These are phyloP conservation scores for Scolanthus callimorphus DNA, from an alignment of 92 coral and sea anemone genomes.

Conservation along the genomic window DNA sequence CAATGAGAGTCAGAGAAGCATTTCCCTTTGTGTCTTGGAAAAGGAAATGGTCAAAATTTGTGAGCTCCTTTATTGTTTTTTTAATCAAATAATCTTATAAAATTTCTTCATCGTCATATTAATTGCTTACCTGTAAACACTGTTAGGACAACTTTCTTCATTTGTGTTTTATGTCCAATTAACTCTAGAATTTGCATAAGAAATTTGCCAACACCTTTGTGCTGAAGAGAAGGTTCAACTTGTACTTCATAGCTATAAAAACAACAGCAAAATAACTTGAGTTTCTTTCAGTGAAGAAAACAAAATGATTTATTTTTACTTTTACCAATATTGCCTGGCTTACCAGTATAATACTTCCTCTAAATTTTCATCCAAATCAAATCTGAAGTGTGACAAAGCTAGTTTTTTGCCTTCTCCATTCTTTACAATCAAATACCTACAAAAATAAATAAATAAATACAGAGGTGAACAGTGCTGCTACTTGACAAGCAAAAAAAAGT, in stretches of 20 bases:
- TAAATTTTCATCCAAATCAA: conserved; percentile 87
- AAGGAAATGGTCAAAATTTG: too few species aligned
- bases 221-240: conserved; percentile 67
- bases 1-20: neutral
- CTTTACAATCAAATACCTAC: conserved; percentile 84
- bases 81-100: too few species aligned
- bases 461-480: too few species aligned
- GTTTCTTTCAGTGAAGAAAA: too few species aligned
- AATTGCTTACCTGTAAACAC: conserved; percentile 90
- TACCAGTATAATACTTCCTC: conserved; percentile 96
- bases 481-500: too few species aligned
- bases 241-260: conserved; percentile 93
- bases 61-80: too few species aligned
- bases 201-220: conserved; percentile 94
- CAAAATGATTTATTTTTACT: too few species aligned
- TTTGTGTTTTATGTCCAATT: conserved; percentile 88
- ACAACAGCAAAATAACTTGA: too few species aligned
- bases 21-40: too few species aligned
- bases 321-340: too few species aligned
- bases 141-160: conserved; percentile 94
- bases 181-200: conserved; percentile 93
- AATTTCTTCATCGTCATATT: too few species aligned
- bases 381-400: conserved; percentile 90
- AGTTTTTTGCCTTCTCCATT: conserved; percentile 57
- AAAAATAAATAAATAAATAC: too few species aligned